These are phyloP conservation scores for Heteromurus nitidus DNA, from an alignment of 2,888 invertebrate species.

Conservation along the genomic window DNA sequence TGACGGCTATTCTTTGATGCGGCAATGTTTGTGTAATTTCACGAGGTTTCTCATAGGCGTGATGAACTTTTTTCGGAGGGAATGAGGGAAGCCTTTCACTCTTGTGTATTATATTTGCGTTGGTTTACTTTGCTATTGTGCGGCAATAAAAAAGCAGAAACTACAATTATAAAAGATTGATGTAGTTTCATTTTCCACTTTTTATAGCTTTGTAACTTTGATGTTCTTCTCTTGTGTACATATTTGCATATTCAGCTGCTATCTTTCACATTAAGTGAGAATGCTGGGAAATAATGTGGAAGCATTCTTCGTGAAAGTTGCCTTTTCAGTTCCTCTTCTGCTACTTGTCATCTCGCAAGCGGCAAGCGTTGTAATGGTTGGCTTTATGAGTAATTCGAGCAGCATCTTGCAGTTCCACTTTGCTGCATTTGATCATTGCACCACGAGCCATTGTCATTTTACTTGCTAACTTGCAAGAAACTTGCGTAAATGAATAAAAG, in stretches of 20 bases:
- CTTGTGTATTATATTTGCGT: slow-evolving; percentile 37
- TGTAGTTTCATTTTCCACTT: slow-evolving; percentile 61
- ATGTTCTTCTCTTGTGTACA: slow-evolving; percentile 48
- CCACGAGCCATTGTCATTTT: slow-evolving; percentile 24
- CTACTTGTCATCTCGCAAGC: slow-evolving; percentile 50
- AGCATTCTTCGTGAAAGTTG: slow-evolving; percentile 48
- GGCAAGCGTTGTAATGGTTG: slow-evolving; percentile 8
- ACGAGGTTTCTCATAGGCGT: slow-evolving; percentile 46
- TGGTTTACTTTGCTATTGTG: slow-evolving; percentile 33
- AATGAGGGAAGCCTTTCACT: slow-evolving; percentile 36
- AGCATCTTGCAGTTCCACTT: slow-evolving; percentile 53
- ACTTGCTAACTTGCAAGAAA: slow-evolving; percentile 28
- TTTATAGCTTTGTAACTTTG: slow-evolving; percentile 60
- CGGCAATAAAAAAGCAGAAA: slow-evolving; percentile 58
- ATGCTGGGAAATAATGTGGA: slow-evolving; percentile 44
- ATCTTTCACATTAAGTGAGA: slow-evolving; percentile 59
- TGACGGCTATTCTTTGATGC: slow-evolving; percentile 56
- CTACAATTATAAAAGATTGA: slow-evolving; percentile 65
- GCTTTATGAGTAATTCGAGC: slow-evolving; percentile 50
- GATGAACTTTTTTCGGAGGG: slow-evolving; percentile 50
- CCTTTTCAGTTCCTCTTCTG: slow-evolving; percentile 2
- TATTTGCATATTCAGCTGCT: slow-evolving; percentile 59
- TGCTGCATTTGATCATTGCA: slow-evolving; percentile 50
- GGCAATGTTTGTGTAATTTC: slow-evolving; percentile 61
- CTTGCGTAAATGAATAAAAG: slow-evolving; percentile 36